Base-by-base conservation (phyloP, 2,888 invertebrate species). In the Perithous albicinctus region DNA sequence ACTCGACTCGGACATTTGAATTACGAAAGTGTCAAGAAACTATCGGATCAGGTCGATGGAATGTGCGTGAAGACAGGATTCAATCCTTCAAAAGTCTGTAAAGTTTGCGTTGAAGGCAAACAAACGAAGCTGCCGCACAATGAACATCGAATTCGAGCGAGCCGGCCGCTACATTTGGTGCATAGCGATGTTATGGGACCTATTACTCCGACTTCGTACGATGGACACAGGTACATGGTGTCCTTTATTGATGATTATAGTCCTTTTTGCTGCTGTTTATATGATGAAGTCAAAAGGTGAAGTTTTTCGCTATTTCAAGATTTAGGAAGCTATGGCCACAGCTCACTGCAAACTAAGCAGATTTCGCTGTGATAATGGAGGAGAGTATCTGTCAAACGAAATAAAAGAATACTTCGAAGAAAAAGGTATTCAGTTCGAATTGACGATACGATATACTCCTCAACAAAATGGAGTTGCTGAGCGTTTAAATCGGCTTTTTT, bases 391-490 rank as follows among this genome's bases (percentile, higher is more conserved):
- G 0, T 86, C 84, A 0, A 84, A 84, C 8, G 83, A 87, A 64
- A 84, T 88, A 18, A 82, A 83, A 63, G 18, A 84, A 7, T 81
- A 76, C 78, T 87, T 84, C 43, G 84, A 86, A 70, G 46, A 48
- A 0, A 85, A 80, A 61, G 88, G 88, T 1, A 88, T 89, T 56
- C 69, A 80, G 38, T 67, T 85, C 54, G 85, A 90, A 72, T 86
- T 85, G 38, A 85, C 84, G 2, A 85, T 86, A 5, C 69, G 84
- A 5, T 89, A 89, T 72, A 88, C 87, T 5, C 88, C 89, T 1
- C 69, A 90, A 73, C 87, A 87, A 56, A 88, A 88, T 72, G 88
- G 88, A 29, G 85, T 88, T 0, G 87, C 87, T 10, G 88, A 88
- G 64, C 35, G 87, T 18, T 78, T 88, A 82, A 88, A 89, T 18